A percentile compares a stretch with the other conserved stretches of the same genome.
Conservation (phyloP, 2,113 vertebrate genomes). For the Camelus bactrianus region DNA sequence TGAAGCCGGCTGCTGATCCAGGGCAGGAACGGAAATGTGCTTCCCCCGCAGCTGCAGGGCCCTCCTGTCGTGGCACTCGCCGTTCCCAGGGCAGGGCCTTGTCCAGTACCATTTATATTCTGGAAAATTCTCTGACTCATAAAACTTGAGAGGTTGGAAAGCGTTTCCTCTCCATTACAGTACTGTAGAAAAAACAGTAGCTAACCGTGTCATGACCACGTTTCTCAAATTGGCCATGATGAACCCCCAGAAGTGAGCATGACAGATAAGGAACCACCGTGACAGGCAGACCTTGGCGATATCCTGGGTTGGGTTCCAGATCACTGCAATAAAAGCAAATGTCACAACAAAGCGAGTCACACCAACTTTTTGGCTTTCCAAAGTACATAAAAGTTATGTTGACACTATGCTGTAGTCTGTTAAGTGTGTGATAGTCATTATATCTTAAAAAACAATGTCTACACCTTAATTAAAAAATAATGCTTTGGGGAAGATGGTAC, state of each 20-base stretch:
- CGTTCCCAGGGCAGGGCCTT: background rate
- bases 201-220: background rate
- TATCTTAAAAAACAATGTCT: background rate
- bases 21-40: conserved; percentile 43
- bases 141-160: background rate
- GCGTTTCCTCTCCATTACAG: background rate
- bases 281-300: background rate
- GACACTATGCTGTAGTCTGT: background rate
- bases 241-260: background rate
- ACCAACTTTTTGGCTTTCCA: background rate
- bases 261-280: background rate
- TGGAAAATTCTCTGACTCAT: conserved; percentile 51
- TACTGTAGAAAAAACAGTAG: background rate
- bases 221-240: background rate
- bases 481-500: background rate
- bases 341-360: background rate
- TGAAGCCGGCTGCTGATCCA: background rate
- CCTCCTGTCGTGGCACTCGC: background rate
- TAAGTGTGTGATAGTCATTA: background rate
- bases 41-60: background rate
- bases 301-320: background rate
- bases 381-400: background rate
- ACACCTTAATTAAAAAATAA: background rate
- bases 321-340: background rate
- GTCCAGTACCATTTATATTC: conserved; percentile 21